Conservation (phyloP, 2,113 vertebrate species). For the Rhea pennata region DNA sequence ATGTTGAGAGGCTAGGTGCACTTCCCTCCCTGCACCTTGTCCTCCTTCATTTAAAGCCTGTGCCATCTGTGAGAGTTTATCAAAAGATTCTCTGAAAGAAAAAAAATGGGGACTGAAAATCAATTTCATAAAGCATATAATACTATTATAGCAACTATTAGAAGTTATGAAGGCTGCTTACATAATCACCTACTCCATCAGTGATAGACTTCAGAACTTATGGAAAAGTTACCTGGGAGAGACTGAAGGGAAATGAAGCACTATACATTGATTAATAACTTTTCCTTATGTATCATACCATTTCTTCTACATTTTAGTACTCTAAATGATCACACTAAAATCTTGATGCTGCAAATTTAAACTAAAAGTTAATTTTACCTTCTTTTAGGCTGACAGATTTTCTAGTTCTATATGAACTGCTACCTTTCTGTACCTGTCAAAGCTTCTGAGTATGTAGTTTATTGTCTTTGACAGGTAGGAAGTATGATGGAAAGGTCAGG, state of each 20-base stretch:
- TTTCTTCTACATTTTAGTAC: not conserved
- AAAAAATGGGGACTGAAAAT: not conserved
- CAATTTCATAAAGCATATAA: not conserved
- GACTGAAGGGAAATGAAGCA: not conserved
- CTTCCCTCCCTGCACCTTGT: slow-evolving; percentile 82
- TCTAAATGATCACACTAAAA: not conserved
- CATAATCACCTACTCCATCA: not conserved
- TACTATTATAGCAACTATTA: not conserved
- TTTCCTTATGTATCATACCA: not conserved
- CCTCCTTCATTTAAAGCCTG: slow-evolving; percentile 86
- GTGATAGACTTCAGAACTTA: not conserved
- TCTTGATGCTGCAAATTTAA: not conserved
- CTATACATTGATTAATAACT: accelerated
- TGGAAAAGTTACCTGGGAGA: not conserved
- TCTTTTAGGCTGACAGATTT: not conserved
- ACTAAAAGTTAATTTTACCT: not conserved
- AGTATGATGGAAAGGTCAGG: not conserved
- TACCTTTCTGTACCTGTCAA: not conserved
- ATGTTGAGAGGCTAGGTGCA: slow-evolving; percentile 81
- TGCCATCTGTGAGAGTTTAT: slow-evolving; percentile 86
- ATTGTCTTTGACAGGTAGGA: not conserved
- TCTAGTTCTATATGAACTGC: not conserved
- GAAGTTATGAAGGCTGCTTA: not conserved
- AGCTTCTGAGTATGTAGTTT: not conserved
- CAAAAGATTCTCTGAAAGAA: slow-evolving; percentile 85